Evolutionary conservation across 1,140 invertebrate species (phyloP).

Genomic region (Tetranychus urticae): DNA sequence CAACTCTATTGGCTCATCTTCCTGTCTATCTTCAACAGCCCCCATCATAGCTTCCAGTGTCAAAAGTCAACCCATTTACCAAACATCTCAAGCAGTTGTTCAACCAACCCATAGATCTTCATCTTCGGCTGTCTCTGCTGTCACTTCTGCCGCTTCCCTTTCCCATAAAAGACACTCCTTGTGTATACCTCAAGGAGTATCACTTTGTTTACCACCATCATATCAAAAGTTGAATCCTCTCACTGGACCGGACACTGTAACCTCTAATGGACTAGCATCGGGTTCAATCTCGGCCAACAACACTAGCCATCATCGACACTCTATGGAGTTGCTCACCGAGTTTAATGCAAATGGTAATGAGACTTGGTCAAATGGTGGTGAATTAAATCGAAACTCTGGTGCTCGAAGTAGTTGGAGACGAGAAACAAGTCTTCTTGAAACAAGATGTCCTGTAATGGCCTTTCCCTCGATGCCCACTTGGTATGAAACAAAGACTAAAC

Average conservation of each 20-base stretch:
- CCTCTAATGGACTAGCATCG: not conserved
- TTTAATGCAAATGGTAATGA: not conserved
- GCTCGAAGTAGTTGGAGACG: not conserved
- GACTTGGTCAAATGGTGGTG: not conserved
- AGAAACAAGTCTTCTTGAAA: not conserved
- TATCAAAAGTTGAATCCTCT: not conserved
- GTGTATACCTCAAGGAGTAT: constrained; percentile 10
- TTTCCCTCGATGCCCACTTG: constrained; percentile 8
- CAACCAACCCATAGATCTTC: constrained; percentile 5
- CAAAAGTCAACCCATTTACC: not conserved
- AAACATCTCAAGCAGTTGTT: not conserved
- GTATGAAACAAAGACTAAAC: constrained; percentile 3
- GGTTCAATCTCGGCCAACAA: no score
- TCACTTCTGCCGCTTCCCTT: not conserved
- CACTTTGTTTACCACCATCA: not conserved
- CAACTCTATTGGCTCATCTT: not conserved
- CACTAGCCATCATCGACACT: constrained; percentile 3
- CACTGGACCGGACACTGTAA: not conserved
- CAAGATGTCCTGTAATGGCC: not conserved
- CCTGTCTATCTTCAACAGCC: not conserved
- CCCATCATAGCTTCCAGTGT: not conserved
- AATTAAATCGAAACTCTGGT: not conserved
- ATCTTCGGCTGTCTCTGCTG: not conserved
- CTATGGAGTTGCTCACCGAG: constrained; percentile 5
- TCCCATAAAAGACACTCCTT: constrained; percentile 16